Conservation (phyloP, 2,888 invertebrate species). For the Chromoteleia sp. region DNA sequence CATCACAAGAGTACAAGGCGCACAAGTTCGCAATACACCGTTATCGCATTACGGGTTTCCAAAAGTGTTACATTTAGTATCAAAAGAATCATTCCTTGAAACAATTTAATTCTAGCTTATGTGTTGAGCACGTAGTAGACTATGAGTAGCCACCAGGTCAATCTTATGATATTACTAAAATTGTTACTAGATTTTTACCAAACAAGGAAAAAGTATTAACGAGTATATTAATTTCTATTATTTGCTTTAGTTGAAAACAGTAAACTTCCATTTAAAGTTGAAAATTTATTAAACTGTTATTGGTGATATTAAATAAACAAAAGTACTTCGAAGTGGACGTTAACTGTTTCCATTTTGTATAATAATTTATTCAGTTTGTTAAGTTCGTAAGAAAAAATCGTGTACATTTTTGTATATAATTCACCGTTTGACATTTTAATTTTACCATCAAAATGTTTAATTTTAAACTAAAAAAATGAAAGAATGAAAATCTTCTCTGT, state of each 20-base stretch:
- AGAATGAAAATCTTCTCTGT: conserved; percentile 10
- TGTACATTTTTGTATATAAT: conserved; percentile 48
- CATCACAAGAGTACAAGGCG: conserved; percentile 67
- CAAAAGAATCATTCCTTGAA: conserved; percentile 51
- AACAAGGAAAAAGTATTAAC: conserved; percentile 21
- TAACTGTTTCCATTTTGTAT: conserved; percentile 15
- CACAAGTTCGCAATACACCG: conserved; percentile 69
- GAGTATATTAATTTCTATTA: conserved; percentile 24
- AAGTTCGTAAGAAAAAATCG: conserved; percentile 2
- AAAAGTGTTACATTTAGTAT: conserved; percentile 63
- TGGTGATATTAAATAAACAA: not conserved
- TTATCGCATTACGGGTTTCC: conserved; percentile 60
- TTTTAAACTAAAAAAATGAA: not conserved
- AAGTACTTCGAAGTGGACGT: conserved; percentile 4
- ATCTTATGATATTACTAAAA: conserved; percentile 48
- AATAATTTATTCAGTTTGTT: conserved; percentile 6
- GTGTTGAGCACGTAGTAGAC: conserved; percentile 66
- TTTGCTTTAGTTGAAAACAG: not conserved
- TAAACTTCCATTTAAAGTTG: conserved; percentile 17
- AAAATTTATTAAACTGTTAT: not conserved
- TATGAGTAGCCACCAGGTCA: conserved; percentile 57
- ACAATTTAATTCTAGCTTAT: conserved; percentile 63
- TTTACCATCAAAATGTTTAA: not conserved
- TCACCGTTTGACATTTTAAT: conserved; percentile 12
- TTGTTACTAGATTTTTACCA: conserved; percentile 60